These are phyloP conservation scores for Grallaria varia DNA, from an alignment of 2,113 vertebrate species.

Conservation along the genomic window DNA sequence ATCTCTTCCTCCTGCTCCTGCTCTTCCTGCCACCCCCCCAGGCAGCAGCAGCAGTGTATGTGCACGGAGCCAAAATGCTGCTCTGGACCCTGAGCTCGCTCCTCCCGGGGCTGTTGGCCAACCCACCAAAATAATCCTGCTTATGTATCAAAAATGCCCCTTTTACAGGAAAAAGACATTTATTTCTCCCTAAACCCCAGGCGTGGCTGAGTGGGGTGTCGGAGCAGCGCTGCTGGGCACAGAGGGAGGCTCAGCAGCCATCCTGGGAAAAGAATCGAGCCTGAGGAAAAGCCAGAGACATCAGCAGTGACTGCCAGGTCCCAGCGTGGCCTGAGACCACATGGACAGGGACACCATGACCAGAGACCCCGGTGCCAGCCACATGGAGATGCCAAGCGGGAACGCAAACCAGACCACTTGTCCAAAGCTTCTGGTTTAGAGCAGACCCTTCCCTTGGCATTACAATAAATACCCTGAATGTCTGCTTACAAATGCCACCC, in stretches of 20 bases:
- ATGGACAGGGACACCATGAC: neutral
- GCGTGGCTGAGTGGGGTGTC: fast-evolving
- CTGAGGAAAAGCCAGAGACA: neutral
- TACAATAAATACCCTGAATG: fast-evolving
- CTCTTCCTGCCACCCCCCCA: neutral
- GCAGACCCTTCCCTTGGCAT: neutral
- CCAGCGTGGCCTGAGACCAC: neutral
- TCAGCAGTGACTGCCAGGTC: neutral
- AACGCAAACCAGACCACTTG: fast-evolving
- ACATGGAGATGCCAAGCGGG: neutral
- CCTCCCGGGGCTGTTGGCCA: neutral
- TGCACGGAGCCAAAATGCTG: fast-evolving
- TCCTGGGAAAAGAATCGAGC: neutral
- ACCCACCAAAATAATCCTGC: neutral
- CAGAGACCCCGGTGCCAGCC: neutral
- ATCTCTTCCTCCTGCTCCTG: neutral
- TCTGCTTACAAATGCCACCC: neutral
- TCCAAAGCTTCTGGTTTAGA: neutral
- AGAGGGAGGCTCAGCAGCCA: neutral
- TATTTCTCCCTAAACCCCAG: neutral
- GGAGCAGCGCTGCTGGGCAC: neutral
- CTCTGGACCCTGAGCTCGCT: neutral
- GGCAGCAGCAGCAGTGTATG: neutral
- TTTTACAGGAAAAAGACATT: neutral
- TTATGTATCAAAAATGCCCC: neutral